Evolutionary conservation across 1,140 invertebrate species (phyloP).

Genomic region (Leptopilina clavipes): DNA sequence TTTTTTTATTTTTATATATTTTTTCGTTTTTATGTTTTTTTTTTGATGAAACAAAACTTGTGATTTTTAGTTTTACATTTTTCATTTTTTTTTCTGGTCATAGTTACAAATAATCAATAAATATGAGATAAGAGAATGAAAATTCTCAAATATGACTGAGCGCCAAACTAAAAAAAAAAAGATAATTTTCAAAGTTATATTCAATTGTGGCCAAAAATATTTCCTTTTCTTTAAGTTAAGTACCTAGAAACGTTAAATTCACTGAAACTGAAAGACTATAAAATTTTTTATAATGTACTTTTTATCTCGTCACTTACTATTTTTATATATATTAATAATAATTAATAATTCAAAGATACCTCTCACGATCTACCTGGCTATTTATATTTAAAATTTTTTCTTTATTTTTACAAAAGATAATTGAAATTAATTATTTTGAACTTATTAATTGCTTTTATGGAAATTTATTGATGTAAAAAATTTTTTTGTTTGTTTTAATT

Average conservation of each 20-base stretch:
- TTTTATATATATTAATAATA: slow-evolving; percentile 11
- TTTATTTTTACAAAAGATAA: background rate
- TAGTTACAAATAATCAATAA: background rate
- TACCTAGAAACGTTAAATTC: background rate
- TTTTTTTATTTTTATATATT: slow-evolving; percentile 12
- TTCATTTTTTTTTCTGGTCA: background rate
- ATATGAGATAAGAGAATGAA: background rate
- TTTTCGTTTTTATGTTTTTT: background rate
- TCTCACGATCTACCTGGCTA: background rate
- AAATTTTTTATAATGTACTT: background rate
- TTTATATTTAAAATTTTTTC: background rate
- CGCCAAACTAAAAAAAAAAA: background rate
- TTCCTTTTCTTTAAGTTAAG: background rate
- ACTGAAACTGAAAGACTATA: background rate
- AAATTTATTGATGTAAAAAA: too few relatives aligned
- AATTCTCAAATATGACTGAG: too few relatives aligned
- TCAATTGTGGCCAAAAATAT: background rate
- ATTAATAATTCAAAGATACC: background rate
- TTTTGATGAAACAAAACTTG: background rate
- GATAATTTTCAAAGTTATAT: too few relatives aligned
- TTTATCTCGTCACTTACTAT: slow-evolving; percentile 16
- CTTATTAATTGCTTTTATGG: too few relatives aligned
- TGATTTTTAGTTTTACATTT: background rate
- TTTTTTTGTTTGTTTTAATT: too few relatives aligned
- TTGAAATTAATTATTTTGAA: too few relatives aligned